Conservation (phyloP, 2,888 invertebrate species). For the Drosophila parthenogenetica region DNA sequence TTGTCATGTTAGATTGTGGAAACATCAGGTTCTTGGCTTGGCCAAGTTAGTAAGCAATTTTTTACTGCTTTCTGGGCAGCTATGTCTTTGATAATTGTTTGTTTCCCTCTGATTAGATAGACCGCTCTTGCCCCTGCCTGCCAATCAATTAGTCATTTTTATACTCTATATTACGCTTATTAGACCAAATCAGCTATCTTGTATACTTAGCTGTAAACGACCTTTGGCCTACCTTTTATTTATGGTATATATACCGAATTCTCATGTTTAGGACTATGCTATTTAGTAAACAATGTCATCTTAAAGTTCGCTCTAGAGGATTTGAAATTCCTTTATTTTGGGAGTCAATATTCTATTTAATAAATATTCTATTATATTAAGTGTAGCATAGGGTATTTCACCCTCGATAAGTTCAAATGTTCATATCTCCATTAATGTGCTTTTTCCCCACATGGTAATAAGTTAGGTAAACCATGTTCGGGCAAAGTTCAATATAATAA, state of each 20-base stretch:
- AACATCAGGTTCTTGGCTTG: conserved; percentile 32
- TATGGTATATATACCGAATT: no score
- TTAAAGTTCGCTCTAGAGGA: no score
- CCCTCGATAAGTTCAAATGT: neutral
- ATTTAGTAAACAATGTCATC: no score
- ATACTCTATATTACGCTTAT: neutral
- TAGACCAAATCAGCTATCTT: no score
- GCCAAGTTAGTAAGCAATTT: conserved; percentile 41
- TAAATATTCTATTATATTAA: neutral
- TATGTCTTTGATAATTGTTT: conserved; percentile 37
- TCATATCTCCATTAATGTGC: conserved; percentile 1
- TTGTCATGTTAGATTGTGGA: conserved; percentile 32
- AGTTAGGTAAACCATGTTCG: conserved; percentile 6
- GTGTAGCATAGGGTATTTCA: neutral
- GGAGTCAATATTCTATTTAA: no score
- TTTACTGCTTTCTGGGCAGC: conserved; percentile 21
- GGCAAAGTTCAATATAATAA: conserved; percentile 65
- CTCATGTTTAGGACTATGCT: no score
- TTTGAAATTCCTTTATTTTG: no score
- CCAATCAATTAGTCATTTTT: conserved; percentile 54
- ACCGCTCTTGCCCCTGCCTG: conserved; percentile 36
- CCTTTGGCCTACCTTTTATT: no score
- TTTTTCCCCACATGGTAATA: conserved; percentile 1
- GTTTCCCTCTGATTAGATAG: conserved; percentile 64
- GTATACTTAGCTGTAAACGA: neutral